Evolutionary conservation across 1,140 invertebrate species (phyloP).

Genomic region (Dolichoris vasculosae): DNA sequence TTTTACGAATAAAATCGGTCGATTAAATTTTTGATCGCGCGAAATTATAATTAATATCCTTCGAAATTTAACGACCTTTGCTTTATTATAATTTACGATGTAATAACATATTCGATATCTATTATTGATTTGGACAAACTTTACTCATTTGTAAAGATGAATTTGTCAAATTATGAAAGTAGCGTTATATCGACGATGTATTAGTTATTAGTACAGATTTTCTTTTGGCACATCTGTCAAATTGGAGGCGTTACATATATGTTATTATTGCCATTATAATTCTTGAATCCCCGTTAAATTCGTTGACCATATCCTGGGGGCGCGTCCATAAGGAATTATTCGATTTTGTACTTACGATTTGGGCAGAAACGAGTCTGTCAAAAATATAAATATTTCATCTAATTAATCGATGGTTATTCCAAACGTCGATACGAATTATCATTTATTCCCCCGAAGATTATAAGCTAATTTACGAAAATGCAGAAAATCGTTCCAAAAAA

Average conservation of each 20-base stretch:
- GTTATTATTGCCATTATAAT: constrained; percentile 43
- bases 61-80: no score
- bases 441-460: no score
- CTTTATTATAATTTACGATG: no score
- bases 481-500: no score
- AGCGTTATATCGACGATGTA: not conserved
- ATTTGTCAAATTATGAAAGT: constrained; percentile 13
- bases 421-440: no score
- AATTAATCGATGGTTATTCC: no score
- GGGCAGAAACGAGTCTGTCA: not conserved
- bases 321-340: not conserved
- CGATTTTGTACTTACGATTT: not conserved
- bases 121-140: no score
- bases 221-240: constrained; percentile 40
- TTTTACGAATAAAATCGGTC: no score
- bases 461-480: no score
- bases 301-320: not conserved
- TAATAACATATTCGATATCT: no score
- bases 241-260: not conserved
- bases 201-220: constrained; percentile 29
- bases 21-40: no score
- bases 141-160: not conserved
- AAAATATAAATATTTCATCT: not conserved
- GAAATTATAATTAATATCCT: no score
- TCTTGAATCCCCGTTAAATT: constrained; percentile 15